Evolutionary conservation across 2,888 invertebrate genomes (phyloP).

Genomic region (Leucozona laternaria): DNA sequence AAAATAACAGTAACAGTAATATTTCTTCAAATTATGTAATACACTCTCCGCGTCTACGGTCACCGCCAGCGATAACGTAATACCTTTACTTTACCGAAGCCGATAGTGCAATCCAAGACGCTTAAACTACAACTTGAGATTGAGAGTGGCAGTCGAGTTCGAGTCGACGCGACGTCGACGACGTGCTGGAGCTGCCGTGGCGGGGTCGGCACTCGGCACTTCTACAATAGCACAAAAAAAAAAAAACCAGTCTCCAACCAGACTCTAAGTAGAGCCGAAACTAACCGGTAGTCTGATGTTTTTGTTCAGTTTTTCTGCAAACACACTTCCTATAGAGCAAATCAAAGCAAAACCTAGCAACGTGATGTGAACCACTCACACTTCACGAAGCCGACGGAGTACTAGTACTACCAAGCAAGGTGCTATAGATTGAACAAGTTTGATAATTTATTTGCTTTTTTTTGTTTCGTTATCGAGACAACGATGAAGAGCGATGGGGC

Average conservation of each 20-base stretch:
- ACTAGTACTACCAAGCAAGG: conserved; percentile 43
- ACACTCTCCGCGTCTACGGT: conserved; percentile 42
- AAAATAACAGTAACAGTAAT: conserved; percentile 44
- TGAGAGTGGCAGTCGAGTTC: conserved; percentile 1
- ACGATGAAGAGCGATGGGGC: conserved; percentile 11
- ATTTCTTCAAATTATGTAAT: conserved; percentile 63
- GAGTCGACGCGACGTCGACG: conserved; percentile 1
- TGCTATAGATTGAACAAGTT: conserved; percentile 66
- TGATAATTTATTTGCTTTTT: conserved; percentile 36
- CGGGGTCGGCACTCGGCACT: background rate
- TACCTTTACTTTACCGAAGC: conserved; percentile 50
- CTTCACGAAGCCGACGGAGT: conserved; percentile 5
- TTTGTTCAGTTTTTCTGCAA: conserved; percentile 24
- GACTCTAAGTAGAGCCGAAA: conserved; percentile 56
- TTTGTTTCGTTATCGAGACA: conserved; percentile 37
- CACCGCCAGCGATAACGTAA: conserved; percentile 64
- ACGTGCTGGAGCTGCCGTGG: conserved; percentile 26
- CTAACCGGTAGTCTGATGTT: conserved; percentile 64
- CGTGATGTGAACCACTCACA: conserved; percentile 46
- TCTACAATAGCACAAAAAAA: conserved; percentile 27
- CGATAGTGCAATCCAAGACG: conserved; percentile 46
- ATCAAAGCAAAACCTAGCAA: conserved; percentile 33
- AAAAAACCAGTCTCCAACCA: conserved; percentile 35
- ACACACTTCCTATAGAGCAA: conserved; percentile 68
- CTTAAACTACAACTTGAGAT: conserved; percentile 4